Conservation (phyloP, 2,797 vertebrate genomes). For the Pyrocephalus nanus region DNA sequence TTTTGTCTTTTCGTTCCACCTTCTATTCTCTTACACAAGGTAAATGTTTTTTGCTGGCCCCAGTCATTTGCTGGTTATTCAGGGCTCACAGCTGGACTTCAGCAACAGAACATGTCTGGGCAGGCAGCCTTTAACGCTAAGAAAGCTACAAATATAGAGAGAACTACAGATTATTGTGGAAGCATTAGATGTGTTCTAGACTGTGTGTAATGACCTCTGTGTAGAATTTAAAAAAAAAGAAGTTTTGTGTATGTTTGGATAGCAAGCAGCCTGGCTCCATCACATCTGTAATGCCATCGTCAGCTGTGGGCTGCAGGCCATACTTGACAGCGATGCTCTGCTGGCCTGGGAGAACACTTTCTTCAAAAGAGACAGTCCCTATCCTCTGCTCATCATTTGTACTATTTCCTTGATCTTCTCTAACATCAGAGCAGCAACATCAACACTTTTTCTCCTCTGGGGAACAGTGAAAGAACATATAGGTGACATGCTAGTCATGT, state of each 20-base stretch:
- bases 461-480: background rate
- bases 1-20: background rate
- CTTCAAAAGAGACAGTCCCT: background rate
- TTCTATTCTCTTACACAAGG: background rate
- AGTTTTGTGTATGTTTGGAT: background rate
- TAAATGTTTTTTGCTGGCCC: background rate
- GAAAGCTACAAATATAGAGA: background rate
- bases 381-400: background rate
- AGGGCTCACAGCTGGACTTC: background rate
- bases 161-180: background rate
- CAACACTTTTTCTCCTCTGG: background rate
- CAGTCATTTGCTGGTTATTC: background rate
- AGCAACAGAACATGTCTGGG: background rate
- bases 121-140: background rate
- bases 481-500: background rate
- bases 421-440: background rate
- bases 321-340: background rate
- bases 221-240: background rate
- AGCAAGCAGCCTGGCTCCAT: background rate
- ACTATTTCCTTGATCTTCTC: background rate
- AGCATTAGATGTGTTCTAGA: background rate
- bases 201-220: background rate
- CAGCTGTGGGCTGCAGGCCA: background rate
- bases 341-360: background rate
- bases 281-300: fast-evolving